Percentiles rank a stretch among this genome's conserved stretches.
Evolutionary conservation across 2,113 vertebrate genomes (phyloP).

Genomic region (Epinephelus cyanopodus): DNA sequence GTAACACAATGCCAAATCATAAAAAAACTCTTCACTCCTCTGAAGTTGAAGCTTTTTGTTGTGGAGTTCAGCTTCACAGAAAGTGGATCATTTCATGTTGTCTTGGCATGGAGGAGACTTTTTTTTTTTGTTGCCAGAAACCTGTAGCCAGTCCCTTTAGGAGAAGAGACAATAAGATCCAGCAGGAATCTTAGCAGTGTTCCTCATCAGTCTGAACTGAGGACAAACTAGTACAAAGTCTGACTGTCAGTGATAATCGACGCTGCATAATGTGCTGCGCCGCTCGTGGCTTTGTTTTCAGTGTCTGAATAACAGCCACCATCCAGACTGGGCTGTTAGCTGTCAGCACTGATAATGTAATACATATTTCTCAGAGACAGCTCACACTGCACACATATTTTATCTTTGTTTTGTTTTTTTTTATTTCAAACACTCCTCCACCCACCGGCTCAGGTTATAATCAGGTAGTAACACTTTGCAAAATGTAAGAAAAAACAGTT

Average conservation of each 20-base stretch:
- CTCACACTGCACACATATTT: not conserved
- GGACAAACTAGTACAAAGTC: slow-evolving; percentile 19
- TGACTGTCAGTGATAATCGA: slow-evolving; percentile 42
- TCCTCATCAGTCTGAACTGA: slow-evolving; percentile 18
- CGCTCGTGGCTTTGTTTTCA: slow-evolving; percentile 40
- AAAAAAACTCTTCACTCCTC: not conserved
- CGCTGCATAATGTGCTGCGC: slow-evolving; percentile 21
- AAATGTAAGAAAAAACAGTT: slow-evolving; percentile 52
- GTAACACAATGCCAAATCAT: not conserved
- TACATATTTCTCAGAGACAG: slow-evolving; percentile 39
- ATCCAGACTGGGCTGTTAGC: slow-evolving; percentile 15
- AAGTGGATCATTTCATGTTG: not conserved
- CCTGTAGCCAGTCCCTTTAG: not conserved
- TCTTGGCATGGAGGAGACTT: not conserved
- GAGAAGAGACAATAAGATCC: not conserved
- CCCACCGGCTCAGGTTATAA: not conserved
- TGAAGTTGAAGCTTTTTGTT: slow-evolving; percentile 1
- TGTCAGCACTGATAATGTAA: slow-evolving; percentile 32
- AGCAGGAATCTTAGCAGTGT: not conserved
- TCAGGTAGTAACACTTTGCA: not conserved
- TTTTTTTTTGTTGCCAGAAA: not conserved
- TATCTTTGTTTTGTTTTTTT: not conserved
- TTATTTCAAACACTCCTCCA: not conserved
- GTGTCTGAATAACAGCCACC: slow-evolving; percentile 23
- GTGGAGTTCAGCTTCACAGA: not conserved